phyloP scores from a whole-genome alignment of 1,140 invertebrate species.

The Bacillus rossius region DNA sequence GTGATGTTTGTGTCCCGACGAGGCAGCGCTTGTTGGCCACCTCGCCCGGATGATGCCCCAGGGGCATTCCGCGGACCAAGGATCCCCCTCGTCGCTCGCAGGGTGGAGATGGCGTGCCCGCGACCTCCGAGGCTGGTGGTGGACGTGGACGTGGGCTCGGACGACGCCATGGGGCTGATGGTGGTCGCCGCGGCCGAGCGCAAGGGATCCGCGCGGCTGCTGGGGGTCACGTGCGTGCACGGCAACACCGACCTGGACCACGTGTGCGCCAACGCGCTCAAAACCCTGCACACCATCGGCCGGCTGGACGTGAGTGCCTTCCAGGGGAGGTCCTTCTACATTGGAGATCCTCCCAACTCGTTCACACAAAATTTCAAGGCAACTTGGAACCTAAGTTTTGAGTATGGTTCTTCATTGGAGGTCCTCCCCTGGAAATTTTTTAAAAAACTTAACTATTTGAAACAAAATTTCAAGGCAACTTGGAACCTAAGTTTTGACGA shows the following conservation, averaged over 20 bases:
- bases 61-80: too few species aligned
- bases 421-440: too few species aligned
- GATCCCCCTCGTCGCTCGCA: too few species aligned
- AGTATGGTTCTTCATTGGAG: too few species aligned
- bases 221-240: slow-evolving; percentile 56
- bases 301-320: slow-evolving; percentile 49
- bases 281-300: slow-evolving; percentile 47
- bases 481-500: too few species aligned
- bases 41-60: too few species aligned
- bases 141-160: slow-evolving; percentile 58
- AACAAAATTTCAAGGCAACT: too few species aligned
- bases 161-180: slow-evolving; percentile 59
- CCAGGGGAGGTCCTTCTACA: not conserved
- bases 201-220: slow-evolving; percentile 42
- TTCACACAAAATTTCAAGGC: not conserved
- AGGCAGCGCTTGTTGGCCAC: too few species aligned
- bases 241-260: slow-evolving; percentile 58
- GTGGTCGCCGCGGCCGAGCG: slow-evolving; percentile 51
- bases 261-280: slow-evolving; percentile 52
- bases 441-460: too few species aligned
- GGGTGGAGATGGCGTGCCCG: too few species aligned
- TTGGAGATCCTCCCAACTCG: not conserved
- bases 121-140: slow-evolving; percentile 40
- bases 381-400: too few species aligned
- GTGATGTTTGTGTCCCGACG: too few species aligned